Evolutionary conservation across 1,140 invertebrate genomes (phyloP), one percentile per base, ranked within the genome.

Genomic region (Ridgeia piscesae): DNA sequence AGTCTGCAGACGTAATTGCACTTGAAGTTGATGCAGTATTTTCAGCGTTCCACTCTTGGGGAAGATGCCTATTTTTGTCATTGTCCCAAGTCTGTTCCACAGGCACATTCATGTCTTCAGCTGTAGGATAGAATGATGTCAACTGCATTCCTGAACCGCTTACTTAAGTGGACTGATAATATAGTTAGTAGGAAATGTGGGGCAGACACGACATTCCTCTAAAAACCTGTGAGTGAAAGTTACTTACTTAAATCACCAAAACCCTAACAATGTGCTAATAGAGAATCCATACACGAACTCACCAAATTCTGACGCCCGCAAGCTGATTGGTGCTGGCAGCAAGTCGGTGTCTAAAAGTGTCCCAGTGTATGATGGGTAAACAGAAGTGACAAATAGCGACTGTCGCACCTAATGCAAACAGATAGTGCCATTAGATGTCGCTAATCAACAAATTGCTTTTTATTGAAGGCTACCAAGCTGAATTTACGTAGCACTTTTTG

Each of bases 371-470:
- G 58, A 77, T 77, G 58, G 58, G 58, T 77, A 77, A 77, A 77
- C 58, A 27, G 58, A 77, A 77, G 58, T 77, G 58, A 77, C 58
- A 77, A 77, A 77, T 77, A 77, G 58, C 58, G 58, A 77, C 58
- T 77, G 58, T 77, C 58, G 58, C 17, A 77, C 58, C 58, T 77
- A 77, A 77, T 21, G 58, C 58, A 77, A 77, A 77, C 58, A 77
- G 58, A 77, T 77, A 77, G 17, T 77, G 58, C 58, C 58, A 77
- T 77, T 77, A 77, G 58, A 77, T 77, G 58, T 77, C 58, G 27
- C 58, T 77, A 77, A 77, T 77, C 58, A 77, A 77, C 58, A 77
- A 77, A 77, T 77, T 77, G 58, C 58, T 77, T 77, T 77, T 77
- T 77, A 77, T 77, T 77, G 58, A 77, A 77, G 58, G 58, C 58